phyloP scores from a whole-genome alignment of 2,888 invertebrate species.

The Mythimna lalbum region DNA sequence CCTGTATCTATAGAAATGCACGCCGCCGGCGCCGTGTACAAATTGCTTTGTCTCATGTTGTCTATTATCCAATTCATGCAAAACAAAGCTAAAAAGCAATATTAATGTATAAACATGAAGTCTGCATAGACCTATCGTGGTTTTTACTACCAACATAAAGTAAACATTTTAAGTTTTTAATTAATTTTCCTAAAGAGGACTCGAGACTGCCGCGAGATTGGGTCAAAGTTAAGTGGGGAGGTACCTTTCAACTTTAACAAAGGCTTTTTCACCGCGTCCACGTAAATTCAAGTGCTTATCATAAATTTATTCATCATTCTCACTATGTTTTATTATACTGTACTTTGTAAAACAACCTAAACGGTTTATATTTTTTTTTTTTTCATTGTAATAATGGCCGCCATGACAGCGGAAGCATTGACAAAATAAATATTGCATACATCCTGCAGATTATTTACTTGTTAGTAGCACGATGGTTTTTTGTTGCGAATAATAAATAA shows the following conservation, averaged over 20 bases:
- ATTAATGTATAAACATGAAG: background rate
- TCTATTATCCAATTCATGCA: background rate
- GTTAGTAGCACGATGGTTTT: constrained; percentile 12
- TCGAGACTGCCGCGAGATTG: background rate
- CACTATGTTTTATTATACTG: background rate
- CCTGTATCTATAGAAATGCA: background rate
- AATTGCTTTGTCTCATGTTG: background rate
- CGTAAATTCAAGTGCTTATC: background rate
- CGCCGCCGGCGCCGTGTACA: background rate
- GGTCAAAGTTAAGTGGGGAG: background rate
- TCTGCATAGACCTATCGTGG: background rate
- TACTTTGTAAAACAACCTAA: background rate
- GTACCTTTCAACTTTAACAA: background rate
- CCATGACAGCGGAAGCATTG: constrained; percentile 30
- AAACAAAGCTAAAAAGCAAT: background rate
- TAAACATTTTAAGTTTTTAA: background rate
- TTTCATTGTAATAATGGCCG: background rate
- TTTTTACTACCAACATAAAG: background rate
- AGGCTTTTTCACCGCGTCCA: background rate
- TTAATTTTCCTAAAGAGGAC: background rate
- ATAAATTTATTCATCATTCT: background rate
- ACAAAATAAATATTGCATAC: constrained; percentile 29
- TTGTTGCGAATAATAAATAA: background rate
- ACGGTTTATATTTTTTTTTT: background rate
- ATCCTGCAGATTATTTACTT: constrained; percentile 36